phyloP scores from a whole-genome alignment of 1,140 invertebrate genomes.

The Drosophila malerkotliana region DNA sequence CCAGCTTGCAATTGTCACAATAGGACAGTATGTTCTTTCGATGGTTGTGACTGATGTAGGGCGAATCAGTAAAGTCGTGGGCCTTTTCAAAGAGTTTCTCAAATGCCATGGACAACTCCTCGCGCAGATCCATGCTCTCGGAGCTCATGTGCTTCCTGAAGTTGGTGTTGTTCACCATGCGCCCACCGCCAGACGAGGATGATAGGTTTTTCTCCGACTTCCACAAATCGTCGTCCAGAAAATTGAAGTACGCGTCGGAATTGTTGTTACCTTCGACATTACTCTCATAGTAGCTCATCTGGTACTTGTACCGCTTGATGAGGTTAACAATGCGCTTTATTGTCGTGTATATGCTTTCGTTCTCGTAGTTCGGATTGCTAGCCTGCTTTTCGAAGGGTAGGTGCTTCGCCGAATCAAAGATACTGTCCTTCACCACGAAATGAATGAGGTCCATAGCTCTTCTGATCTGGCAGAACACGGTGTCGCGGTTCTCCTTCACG shows the following conservation, averaged over 20 bases:
- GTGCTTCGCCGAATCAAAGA: constrained; percentile 86
- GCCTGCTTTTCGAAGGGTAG: constrained; percentile 82
- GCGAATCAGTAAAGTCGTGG: constrained; percentile 99
- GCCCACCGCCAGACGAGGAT: constrained; percentile 35
- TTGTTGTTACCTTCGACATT: constrained; percentile 67
- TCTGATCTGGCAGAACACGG: constrained; percentile 98
- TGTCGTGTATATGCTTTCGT: constrained; percentile 90
- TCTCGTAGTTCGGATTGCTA: constrained; percentile 69
- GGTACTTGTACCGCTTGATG: constrained; percentile 88
- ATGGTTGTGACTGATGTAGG: constrained; percentile 98
- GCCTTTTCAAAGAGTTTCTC: constrained; percentile 97
- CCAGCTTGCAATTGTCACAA: constrained; percentile 93
- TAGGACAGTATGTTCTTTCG: constrained; percentile 96
- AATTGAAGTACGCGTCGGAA: constrained; percentile 56
- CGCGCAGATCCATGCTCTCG: constrained; percentile 84
- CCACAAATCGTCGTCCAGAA: constrained; percentile 69
- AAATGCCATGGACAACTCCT: constrained; percentile 92
- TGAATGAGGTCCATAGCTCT: constrained; percentile 98
- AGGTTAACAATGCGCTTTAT: constrained; percentile 93
- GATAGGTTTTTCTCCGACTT: constrained; percentile 66
- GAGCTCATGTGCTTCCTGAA: constrained; percentile 61
- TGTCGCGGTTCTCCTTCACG: constrained; percentile 97
- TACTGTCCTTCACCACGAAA: constrained; percentile 97
- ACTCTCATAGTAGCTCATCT: constrained; percentile 65
- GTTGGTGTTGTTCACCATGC: constrained; percentile 65